Conservation (phyloP, 2,113 vertebrate genomes). For the Nycticorax nycticorax region DNA sequence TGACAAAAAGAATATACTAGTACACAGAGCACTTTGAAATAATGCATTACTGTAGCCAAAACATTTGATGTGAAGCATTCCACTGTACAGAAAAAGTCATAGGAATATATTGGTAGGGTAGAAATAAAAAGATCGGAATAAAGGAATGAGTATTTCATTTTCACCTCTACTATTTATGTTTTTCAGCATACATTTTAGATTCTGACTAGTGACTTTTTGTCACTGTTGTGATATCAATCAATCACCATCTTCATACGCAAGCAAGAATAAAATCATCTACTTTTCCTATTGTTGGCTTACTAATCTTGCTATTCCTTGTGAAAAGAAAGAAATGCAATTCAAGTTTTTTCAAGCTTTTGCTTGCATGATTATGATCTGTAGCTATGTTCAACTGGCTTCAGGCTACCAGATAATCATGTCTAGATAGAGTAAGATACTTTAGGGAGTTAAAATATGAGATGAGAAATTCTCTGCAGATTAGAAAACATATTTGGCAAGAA, state of each 20-base stretch:
- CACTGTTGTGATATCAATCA: conserved; percentile 1
- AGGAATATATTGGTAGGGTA: not conserved
- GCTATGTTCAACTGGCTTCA: conserved; percentile 5
- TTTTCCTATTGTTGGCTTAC: conserved; percentile 26
- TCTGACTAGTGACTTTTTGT: not conserved
- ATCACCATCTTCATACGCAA: not conserved
- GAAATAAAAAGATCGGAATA: conserved; percentile 14
- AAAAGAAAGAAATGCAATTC: not conserved
- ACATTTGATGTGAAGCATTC: not conserved
- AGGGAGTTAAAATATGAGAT: conserved; percentile 23
- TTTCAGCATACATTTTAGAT: not conserved
- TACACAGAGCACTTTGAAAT: not conserved
- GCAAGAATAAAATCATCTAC: not conserved
- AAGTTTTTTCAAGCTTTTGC: not conserved
- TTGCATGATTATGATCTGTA: not conserved
- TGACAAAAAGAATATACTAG: not conserved
- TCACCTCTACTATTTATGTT: not conserved
- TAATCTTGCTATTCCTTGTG: conserved; percentile 9
- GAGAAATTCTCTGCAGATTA: conserved; percentile 5
- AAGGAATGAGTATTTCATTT: conserved; percentile 17
- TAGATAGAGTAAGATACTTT: conserved; percentile 21
- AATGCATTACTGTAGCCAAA: not conserved
- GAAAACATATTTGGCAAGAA: conserved; percentile 43
- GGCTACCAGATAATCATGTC: conserved; percentile 38
- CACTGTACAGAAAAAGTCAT: not conserved